These are phyloP conservation scores for Artibeus lituratus DNA, from an alignment of 2,797 vertebrate genomes.

Conservation along the genomic window DNA sequence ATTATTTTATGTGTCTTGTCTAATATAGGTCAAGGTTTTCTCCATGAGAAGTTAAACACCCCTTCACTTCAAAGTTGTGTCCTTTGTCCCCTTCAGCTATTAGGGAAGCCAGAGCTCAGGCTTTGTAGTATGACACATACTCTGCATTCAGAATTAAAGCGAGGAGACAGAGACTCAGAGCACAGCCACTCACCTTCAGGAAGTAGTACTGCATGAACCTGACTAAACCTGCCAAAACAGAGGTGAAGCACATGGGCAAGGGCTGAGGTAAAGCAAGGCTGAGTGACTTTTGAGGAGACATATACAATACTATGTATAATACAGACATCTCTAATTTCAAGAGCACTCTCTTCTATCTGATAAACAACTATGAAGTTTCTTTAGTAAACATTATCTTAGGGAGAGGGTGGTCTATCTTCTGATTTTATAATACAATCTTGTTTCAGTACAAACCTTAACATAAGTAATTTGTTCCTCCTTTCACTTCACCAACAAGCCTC, in stretches of 20 bases:
- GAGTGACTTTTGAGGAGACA: not conserved
- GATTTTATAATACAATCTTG: not conserved
- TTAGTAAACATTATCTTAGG: not conserved
- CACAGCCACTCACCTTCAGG: not conserved
- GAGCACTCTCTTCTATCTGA: not conserved
- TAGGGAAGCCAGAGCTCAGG: not conserved
- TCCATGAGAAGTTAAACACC: not conserved
- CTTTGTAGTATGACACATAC: not conserved
- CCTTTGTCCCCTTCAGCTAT: not conserved
- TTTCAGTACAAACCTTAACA: not conserved
- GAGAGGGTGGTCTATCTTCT: not conserved
- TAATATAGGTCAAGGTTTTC: not conserved
- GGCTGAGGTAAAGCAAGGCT: not conserved
- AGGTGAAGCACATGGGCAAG: not conserved
- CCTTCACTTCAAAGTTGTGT: not conserved
- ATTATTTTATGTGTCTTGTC: not conserved
- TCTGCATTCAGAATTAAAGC: constrained; percentile 5
- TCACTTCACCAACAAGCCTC: not conserved
- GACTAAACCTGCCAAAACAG: not conserved
- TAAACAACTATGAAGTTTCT: not conserved
- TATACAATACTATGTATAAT: not conserved
- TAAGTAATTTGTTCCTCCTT: not conserved
- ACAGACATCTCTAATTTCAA: not conserved
- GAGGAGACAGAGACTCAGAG: not conserved
- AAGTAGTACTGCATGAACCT: not conserved